These are phyloP conservation scores for Asobara japonica DNA, from an alignment of 1,140 invertebrate species.

Conservation along the genomic window DNA sequence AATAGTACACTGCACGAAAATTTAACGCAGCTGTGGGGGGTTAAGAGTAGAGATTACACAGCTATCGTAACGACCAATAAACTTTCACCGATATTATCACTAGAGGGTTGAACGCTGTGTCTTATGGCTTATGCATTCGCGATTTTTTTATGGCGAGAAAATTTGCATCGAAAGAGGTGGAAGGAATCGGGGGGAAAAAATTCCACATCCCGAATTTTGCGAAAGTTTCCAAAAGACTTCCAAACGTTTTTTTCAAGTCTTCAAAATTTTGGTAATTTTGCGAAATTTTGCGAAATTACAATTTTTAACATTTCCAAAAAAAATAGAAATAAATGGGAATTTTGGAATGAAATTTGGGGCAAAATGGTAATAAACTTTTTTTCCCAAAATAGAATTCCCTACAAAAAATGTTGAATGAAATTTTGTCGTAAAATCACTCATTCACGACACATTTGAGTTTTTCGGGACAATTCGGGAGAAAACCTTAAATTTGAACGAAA, in stretches of 20 bases:
- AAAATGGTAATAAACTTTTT: neutral
- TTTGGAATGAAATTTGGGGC: too few species aligned
- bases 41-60: neutral
- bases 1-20: neutral
- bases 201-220: neutral
- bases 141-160: neutral
- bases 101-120: slow-evolving; percentile 5
- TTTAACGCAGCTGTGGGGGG: neutral
- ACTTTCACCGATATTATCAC: neutral
- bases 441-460: too few species aligned
- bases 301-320: too few species aligned
- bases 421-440: too few species aligned
- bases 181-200: neutral
- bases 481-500: too few species aligned
- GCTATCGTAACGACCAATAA: slow-evolving; percentile 13
- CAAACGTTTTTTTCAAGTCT: too few species aligned
- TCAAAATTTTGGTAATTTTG: too few species aligned
- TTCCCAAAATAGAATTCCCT: neutral
- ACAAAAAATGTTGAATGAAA: neutral
- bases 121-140: neutral
- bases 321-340: too few species aligned
- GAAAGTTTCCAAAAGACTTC: too few species aligned
- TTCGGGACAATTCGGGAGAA: too few species aligned
- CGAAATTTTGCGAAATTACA: too few species aligned
- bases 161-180: neutral